Base-by-base conservation (phyloP, 2,888 invertebrate species). In the Nysson spinosus region DNA sequence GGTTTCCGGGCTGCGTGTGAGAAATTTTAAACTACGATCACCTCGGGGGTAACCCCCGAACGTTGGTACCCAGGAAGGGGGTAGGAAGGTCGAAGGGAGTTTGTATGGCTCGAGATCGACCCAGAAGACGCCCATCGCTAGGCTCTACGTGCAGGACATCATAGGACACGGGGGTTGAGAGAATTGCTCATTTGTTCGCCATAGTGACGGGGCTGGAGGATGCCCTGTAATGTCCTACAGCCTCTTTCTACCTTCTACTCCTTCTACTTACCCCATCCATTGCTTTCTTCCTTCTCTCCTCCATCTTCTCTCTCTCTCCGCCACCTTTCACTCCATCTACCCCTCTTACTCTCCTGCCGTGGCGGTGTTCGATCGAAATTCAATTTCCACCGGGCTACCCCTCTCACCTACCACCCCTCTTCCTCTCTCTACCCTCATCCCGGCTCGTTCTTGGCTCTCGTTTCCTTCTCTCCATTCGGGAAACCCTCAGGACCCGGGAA, bases 101-200 rank as follows among this genome's bases (percentile, higher is more conserved):
- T 55, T 49, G 69, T 65, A 69, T 54, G 63, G 71, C 71, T 62
- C 54, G 66, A 76, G 77, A 79, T 80, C 82, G 80, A 80, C 75
- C 82, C 76, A 82, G 78, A 76, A 79, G 78, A 77, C 81, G 80
- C 74, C 78, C 77, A 69, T 74, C 75, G 75, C 73, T 67, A 69
- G 76, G 80, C 80, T 69, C 76, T 75, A 76, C 84, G 83, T 85
- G 83, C 83, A 83, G 83, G 85, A 85, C 85, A 85, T 85, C 85
- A 84, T 81, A 81, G 81, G 81, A 82, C 81, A 80, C 77, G 78
- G 80, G 81, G 84, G 78, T 81, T 82, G 85, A 78, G 83, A 81
- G 85, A 85, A 85, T 85, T 85, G 85, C 85, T 85, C 85, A 85
- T 85, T 85, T 85, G 85, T 85, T 84, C 85, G 81, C 69, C 73